These are phyloP conservation scores for Chromis chromis DNA, from an alignment of 2,797 vertebrate genomes.

Conservation along the genomic window DNA sequence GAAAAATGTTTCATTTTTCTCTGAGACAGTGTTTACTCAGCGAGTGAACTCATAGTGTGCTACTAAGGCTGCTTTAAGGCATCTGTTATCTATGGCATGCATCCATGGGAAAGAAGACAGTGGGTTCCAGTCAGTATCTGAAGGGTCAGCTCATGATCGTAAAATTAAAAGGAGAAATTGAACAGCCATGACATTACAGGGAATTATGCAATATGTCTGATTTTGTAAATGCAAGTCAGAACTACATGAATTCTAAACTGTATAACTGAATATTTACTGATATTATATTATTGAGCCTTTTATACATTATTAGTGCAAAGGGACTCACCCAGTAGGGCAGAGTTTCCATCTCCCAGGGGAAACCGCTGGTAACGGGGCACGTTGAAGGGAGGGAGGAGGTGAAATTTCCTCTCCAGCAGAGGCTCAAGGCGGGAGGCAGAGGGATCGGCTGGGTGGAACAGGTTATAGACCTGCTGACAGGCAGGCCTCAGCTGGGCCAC, in stretches of 20 bases:
- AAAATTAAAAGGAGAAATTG: constrained; percentile 21
- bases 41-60: constrained; percentile 28
- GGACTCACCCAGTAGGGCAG: constrained; percentile 92
- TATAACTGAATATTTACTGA: not conserved
- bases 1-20: constrained; percentile 67
- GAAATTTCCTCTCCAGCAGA: constrained; percentile 93
- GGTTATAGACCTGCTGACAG: constrained; percentile 98
- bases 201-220: constrained; percentile 36
- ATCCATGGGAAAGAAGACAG: constrained; percentile 31
- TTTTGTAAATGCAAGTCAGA: constrained; percentile 33
- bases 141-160: constrained; percentile 32
- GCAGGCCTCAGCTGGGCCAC: constrained; percentile 89
- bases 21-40: constrained; percentile 32
- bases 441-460: constrained; percentile 98
- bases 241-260: not conserved
- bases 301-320: not conserved
- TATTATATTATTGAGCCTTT: constrained; percentile 4
- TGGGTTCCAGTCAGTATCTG: constrained; percentile 32
- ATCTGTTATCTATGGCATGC: constrained; percentile 35
- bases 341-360: constrained; percentile 94
- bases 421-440: constrained; percentile 97
- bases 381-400: constrained; percentile 93
- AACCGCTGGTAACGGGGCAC: constrained; percentile 96
- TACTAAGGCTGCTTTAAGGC: constrained; percentile 18
- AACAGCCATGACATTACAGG: constrained; percentile 19